phyloP scores from a whole-genome alignment of 2,888 invertebrate species.

The Hirtodrosophila trivittata region DNA sequence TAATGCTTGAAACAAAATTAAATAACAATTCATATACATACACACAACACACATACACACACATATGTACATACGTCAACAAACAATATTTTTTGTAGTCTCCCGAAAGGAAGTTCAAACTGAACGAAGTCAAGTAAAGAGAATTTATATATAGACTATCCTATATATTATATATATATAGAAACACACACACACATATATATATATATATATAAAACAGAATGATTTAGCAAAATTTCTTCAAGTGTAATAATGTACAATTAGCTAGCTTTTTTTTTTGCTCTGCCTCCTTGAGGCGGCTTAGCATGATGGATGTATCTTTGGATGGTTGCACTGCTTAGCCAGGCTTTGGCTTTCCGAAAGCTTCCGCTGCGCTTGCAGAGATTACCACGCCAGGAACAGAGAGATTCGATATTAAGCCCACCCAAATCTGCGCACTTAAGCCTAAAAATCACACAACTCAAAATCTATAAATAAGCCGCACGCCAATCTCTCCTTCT shows the following conservation, averaged over 20 bases:
- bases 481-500: constrained; percentile 12
- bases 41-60: constrained; percentile 2
- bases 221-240: constrained; percentile 67
- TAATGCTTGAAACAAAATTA: constrained; percentile 39
- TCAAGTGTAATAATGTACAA: constrained; percentile 68
- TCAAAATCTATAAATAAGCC: too few species aligned
- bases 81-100: constrained; percentile 24
- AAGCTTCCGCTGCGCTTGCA: constrained; percentile 44
- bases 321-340: constrained; percentile 24
- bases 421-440: constrained; percentile 48
- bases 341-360: constrained; percentile 44
- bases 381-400: constrained; percentile 3
- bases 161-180: constrained; percentile 5
- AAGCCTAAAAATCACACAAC: constrained; percentile 6
- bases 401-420: constrained; percentile 41
- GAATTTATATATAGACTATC: constrained; percentile 38
- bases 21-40: constrained; percentile 17
- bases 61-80: constrained; percentile 19
- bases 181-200: constrained; percentile 8
- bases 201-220: constrained; percentile 13
- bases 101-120: constrained; percentile 8
- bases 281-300: constrained; percentile 13
- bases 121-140: constrained; percentile 14
- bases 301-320: constrained; percentile 28
- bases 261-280: constrained; percentile 55